Evolutionary conservation across 2,113 vertebrate species (phyloP).

Genomic region (Ancistrus triradiatus): DNA sequence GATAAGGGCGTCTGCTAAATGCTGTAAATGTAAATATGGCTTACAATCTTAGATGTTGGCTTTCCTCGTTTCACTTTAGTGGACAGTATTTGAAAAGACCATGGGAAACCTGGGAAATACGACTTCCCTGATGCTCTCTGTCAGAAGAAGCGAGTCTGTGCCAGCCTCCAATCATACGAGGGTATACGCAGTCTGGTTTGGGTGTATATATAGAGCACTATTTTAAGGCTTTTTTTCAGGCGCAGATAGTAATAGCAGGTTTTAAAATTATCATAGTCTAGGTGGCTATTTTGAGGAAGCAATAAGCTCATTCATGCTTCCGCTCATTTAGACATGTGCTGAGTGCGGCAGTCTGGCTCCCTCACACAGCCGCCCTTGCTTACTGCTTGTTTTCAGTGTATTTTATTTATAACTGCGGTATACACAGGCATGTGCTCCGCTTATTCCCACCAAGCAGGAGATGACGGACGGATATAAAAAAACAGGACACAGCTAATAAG

Average conservation of each 20-base stretch:
- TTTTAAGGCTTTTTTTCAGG: slow-evolving; percentile 62
- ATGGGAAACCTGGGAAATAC: background rate
- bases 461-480: background rate
- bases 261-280: slow-evolving; percentile 61
- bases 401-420: slow-evolving; percentile 12
- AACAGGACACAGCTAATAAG: background rate
- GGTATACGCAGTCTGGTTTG: slow-evolving; percentile 41
- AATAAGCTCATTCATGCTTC: slow-evolving; percentile 64
- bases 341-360: slow-evolving; percentile 17
- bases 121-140: slow-evolving; percentile 30
- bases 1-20: too few species aligned
- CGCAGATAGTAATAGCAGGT: slow-evolving; percentile 62
- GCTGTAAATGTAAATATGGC: too few species aligned
- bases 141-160: slow-evolving; percentile 48
- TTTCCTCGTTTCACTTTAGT: too few species aligned
- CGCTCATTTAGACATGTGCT: slow-evolving; percentile 48
- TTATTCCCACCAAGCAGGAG: background rate
- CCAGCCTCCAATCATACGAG: slow-evolving; percentile 32
- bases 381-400: slow-evolving; percentile 6
- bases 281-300: slow-evolving; percentile 53
- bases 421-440: background rate
- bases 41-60: too few species aligned
- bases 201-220: slow-evolving; percentile 64
- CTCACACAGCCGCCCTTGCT: slow-evolving; percentile 6
- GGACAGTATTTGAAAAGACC: too few species aligned